Evolutionary conservation across 2,888 invertebrate species (phyloP).

Genomic region (Nemurella pictetii): DNA sequence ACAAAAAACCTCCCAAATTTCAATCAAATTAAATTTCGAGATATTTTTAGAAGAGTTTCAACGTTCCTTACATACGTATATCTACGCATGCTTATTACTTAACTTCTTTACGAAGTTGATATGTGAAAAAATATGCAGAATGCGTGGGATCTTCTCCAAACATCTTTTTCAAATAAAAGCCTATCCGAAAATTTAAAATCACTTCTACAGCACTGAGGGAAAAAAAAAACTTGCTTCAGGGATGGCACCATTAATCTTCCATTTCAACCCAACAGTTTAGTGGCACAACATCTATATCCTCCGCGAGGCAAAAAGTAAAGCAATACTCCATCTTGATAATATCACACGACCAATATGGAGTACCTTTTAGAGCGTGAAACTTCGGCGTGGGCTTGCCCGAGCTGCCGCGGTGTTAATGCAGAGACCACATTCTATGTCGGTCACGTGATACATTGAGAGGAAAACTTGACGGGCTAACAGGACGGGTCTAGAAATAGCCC

Average conservation of each 20-base stretch:
- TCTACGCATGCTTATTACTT: too few species aligned
- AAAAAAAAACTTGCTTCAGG: background rate
- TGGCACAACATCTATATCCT: background rate
- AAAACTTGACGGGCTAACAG: background rate
- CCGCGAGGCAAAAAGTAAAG: background rate
- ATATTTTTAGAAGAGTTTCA: too few species aligned
- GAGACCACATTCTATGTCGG: background rate
- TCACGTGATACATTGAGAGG: background rate
- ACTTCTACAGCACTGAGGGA: too few species aligned
- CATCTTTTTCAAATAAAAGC: too few species aligned
- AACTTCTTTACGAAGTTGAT: too few species aligned
- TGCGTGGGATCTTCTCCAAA: too few species aligned
- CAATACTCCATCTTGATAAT: background rate
- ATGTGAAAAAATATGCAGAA: too few species aligned
- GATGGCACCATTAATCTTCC: background rate
- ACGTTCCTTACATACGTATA: too few species aligned
- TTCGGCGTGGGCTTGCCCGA: background rate
- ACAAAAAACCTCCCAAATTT: background rate
- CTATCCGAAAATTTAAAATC: too few species aligned
- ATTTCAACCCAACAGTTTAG: background rate
- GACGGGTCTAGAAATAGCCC: background rate
- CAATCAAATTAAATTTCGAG: background rate
- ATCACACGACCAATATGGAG: background rate
- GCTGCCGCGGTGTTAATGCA: background rate
- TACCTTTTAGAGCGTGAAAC: background rate